A percentile compares a stretch with the other conserved stretches of the same genome.
Evolutionary conservation across 2,113 vertebrate genomes (phyloP).

Genomic region (Alces alces): DNA sequence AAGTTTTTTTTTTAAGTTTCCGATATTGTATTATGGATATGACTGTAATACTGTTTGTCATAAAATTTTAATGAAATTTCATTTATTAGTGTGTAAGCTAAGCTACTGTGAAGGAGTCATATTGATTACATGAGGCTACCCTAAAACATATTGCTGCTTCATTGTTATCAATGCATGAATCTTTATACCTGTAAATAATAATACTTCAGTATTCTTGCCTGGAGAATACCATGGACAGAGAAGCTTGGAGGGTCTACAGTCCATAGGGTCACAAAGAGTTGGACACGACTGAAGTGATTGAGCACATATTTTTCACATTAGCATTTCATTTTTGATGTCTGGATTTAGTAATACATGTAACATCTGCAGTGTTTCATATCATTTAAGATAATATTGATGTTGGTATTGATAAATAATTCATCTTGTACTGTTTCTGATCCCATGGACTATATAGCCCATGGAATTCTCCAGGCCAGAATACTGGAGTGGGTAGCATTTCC

Average conservation of each 20-base stretch:
- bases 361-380: background rate
- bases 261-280: background rate
- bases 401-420: background rate
- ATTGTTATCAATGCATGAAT: background rate
- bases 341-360: background rate
- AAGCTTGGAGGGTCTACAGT: background rate
- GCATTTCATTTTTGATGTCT: background rate
- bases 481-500: background rate
- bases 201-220: background rate
- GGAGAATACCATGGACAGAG: background rate
- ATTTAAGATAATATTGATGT: background rate
- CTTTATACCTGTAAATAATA: background rate
- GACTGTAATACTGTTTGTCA: background rate
- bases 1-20: background rate
- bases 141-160: background rate
- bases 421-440: background rate
- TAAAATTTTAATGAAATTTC: background rate
- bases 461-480: background rate
- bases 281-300: rapidly evolving
- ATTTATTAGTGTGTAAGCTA: background rate
- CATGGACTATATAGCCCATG: background rate
- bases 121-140: background rate
- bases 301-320: background rate
- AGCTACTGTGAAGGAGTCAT: background rate
- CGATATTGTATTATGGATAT: background rate